These are phyloP conservation scores for Agriopis aurantiaria DNA, from an alignment of 2,888 invertebrate species.

Conservation along the genomic window DNA sequence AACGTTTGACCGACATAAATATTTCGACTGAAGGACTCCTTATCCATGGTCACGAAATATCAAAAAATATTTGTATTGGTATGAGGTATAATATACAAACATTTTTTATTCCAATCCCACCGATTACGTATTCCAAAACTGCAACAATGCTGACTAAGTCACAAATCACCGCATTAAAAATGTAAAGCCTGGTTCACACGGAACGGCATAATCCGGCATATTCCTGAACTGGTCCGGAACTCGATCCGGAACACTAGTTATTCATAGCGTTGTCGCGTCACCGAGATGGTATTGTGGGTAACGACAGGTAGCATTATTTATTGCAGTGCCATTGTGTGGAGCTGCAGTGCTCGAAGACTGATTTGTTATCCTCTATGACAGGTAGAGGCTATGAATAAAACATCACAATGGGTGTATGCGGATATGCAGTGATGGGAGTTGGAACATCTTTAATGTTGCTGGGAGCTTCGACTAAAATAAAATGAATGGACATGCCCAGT, in stretches of 20 bases:
- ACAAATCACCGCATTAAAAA: conserved; percentile 35
- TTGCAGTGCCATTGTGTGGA: conserved; percentile 43
- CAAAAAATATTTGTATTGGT: too few species aligned
- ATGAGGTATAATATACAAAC: not conserved
- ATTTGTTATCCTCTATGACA: conserved; percentile 44
- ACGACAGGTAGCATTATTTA: conserved; percentile 52
- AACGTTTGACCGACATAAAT: too few species aligned
- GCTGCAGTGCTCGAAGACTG: conserved; percentile 39
- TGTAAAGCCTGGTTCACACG: conserved; percentile 30
- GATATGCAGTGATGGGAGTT: conserved; percentile 5
- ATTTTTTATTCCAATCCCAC: not conserved
- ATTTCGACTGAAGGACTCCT: too few species aligned
- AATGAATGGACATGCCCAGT: too few species aligned
- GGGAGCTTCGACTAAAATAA: too few species aligned
- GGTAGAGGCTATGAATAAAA: conserved; percentile 42
- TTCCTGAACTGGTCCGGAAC: conserved; percentile 25
- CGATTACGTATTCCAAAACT: conserved; percentile 13
- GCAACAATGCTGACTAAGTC: conserved; percentile 13
- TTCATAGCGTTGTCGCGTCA: conserved; percentile 48
- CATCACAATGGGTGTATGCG: conserved; percentile 24
- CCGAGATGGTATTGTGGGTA: conserved; percentile 49
- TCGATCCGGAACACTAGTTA: conserved; percentile 43
- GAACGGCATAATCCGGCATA: conserved; percentile 33
- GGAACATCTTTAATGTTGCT: conserved; percentile 3
- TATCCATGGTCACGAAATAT: too few species aligned